phyloP scores from a whole-genome alignment of 92 coral and sea anemone species.

The Actinostola sp. region DNA sequence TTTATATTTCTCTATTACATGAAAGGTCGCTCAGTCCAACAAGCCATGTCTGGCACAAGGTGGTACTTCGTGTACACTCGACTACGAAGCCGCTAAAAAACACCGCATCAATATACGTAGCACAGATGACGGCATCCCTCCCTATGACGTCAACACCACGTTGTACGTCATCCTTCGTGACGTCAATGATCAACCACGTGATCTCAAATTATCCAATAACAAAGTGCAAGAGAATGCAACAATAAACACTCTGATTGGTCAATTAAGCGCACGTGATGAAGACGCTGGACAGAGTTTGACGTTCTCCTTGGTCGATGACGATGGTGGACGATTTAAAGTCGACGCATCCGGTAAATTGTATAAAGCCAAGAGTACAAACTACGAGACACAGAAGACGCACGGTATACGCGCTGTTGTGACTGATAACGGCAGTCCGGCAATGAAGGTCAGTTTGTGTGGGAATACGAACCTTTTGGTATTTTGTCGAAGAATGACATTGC shows the following conservation, averaged over 20 bases:
- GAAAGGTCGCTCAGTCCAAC: conserved; percentile 78
- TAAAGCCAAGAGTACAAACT: conserved; percentile 72
- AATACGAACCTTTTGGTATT: background rate
- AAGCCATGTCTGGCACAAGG: conserved; percentile 75
- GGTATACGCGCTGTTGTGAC: conserved; percentile 64
- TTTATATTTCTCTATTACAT: no score
- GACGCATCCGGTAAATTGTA: conserved; percentile 67
- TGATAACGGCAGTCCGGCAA: conserved; percentile 81
- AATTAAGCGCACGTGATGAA: conserved; percentile 75
- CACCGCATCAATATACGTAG: conserved; percentile 66
- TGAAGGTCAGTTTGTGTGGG: conserved; percentile 53
- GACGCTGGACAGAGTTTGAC: conserved; percentile 67
- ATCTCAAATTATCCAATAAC: conserved; percentile 69
- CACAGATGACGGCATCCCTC: conserved; percentile 82
- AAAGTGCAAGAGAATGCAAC: conserved; percentile 80
- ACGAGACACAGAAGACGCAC: conserved; percentile 79
- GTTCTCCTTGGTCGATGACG: conserved; percentile 77
- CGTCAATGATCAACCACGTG: conserved; percentile 90
- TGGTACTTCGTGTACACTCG: conserved; percentile 73
- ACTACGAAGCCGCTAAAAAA: conserved; percentile 68
- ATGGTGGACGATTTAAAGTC: conserved; percentile 82
- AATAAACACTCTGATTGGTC: conserved; percentile 66
- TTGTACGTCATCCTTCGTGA: conserved; percentile 68
- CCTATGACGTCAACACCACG: conserved; percentile 51
- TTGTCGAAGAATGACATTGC: no score